Conservation (phyloP, 2,797 vertebrate genomes). For the Arrhamphus sclerolepis region DNA sequence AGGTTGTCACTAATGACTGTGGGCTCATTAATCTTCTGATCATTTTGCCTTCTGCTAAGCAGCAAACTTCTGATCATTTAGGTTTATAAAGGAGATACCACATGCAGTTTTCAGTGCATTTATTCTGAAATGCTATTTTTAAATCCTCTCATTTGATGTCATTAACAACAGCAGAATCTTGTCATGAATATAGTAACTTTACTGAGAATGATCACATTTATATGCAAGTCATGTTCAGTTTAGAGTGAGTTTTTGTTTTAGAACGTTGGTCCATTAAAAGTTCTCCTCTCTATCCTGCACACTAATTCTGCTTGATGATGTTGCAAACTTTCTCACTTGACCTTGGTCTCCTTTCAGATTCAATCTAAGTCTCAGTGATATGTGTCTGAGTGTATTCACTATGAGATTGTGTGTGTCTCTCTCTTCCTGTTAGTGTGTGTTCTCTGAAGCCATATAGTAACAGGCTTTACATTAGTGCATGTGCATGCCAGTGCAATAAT, state of each 20-base stretch:
- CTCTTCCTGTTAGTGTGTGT: conserved; percentile 23
- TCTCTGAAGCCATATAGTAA: conserved; percentile 17
- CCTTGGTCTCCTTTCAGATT: conserved; percentile 69
- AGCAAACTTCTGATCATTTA: too few species aligned
- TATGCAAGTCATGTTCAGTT: conserved; percentile 54
- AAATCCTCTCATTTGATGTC: too few species aligned
- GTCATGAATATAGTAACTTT: too few species aligned
- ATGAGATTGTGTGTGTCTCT: conserved; percentile 19
- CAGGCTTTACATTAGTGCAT: conserved; percentile 36
- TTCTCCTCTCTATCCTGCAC: conserved; percentile 56
- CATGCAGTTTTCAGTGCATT: too few species aligned
- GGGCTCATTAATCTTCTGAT: too few species aligned
- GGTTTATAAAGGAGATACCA: too few species aligned
- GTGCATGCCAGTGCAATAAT: conserved; percentile 58
- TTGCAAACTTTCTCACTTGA: conserved; percentile 64
- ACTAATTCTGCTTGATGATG: conserved; percentile 70
- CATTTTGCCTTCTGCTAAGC: too few species aligned
- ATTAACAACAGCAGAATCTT: too few species aligned
- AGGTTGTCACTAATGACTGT: too few species aligned
- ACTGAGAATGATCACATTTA: conserved; percentile 45
- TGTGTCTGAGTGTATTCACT: conserved; percentile 35
- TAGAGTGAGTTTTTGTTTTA: conserved; percentile 59
- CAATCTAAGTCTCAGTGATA: conserved; percentile 54
- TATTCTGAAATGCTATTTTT: too few species aligned
- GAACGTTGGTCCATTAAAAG: conserved; percentile 69